Evolutionary conservation across 2,888 invertebrate species (phyloP).

Genomic region (Cacoxenus indagator): DNA sequence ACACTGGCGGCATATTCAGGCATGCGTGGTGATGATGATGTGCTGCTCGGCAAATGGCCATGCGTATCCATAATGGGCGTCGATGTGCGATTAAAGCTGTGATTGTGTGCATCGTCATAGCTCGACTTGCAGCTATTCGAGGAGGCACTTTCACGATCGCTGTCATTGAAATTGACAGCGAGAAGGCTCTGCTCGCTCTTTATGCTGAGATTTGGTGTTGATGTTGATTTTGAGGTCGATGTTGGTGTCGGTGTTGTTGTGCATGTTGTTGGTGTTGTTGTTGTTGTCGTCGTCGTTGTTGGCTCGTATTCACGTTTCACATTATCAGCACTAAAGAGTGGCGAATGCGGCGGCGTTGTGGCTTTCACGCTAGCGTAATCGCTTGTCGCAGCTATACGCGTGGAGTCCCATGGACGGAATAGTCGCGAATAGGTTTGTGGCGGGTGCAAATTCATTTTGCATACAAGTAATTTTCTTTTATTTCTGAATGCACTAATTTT

Average conservation of each 20-base stretch:
- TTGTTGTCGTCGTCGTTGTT: constrained; percentile 25
- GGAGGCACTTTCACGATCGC: constrained; percentile 54
- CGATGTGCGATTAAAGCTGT: background rate
- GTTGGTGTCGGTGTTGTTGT: constrained; percentile 39
- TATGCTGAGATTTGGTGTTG: background rate
- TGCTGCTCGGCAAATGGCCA: background rate
- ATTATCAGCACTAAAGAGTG: background rate
- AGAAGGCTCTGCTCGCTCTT: constrained; percentile 30
- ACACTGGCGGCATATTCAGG: background rate
- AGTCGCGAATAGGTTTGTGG: constrained; percentile 73
- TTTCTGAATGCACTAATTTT: background rate
- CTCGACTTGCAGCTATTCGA: constrained; percentile 45
- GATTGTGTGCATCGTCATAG: constrained; percentile 53
- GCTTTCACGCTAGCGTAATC: background rate
- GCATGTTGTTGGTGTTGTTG: constrained; percentile 44
- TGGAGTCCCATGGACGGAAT: constrained; percentile 77
- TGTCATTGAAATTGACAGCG: constrained; percentile 43
- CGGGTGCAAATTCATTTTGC: constrained; percentile 63
- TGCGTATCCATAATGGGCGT: background rate
- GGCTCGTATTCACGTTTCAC: constrained; percentile 42
- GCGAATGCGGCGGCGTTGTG: constrained; percentile 14
- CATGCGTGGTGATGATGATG: background rate
- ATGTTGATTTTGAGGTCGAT: background rate
- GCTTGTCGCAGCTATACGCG: constrained; percentile 41
- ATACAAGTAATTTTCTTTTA: constrained; percentile 56